Evolutionary conservation across 2,113 vertebrate genomes (phyloP).

Genomic region (Tor tambroides): DNA sequence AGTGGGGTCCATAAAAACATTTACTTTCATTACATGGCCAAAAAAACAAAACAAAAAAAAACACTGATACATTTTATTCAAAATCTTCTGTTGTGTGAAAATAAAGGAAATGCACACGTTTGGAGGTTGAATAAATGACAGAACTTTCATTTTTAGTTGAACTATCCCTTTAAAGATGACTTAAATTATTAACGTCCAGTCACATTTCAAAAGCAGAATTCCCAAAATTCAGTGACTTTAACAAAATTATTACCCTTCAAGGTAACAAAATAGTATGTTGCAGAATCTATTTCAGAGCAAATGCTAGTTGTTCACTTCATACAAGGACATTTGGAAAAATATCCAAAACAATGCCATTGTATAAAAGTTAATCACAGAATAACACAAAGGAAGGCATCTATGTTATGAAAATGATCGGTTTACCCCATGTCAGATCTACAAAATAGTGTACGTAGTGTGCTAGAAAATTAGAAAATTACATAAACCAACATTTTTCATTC

Average conservation of each 20-base stretch:
- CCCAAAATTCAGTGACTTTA: constrained; percentile 31
- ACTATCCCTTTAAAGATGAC: neutral
- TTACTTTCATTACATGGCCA: neutral
- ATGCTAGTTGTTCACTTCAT: constrained; percentile 1
- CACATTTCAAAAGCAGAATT: neutral
- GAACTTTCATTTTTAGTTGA: neutral
- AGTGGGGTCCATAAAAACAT: neutral
- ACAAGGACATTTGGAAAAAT: constrained; percentile 1
- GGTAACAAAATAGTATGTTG: constrained; percentile 14
- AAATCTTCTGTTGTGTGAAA: neutral
- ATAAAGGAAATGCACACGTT: neutral
- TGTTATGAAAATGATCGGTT: constrained; percentile 27
- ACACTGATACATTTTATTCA: neutral
- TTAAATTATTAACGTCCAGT: neutral
- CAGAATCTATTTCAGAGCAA: neutral
- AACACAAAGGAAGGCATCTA: constrained; percentile 50
- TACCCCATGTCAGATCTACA: constrained; percentile 38
- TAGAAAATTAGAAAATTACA: constrained; percentile 19
- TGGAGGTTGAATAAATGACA: neutral
- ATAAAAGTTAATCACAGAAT: constrained; percentile 30
- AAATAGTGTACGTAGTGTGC: constrained; percentile 50
- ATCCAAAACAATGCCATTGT: constrained; percentile 27
- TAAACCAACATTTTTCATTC: constrained; percentile 24
- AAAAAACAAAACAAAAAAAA: too few species aligned
- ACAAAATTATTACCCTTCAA: constrained; percentile 12